These are phyloP conservation scores for Chlamydotis undulata DNA, from an alignment of 2,113 vertebrate species.

Conservation along the genomic window DNA sequence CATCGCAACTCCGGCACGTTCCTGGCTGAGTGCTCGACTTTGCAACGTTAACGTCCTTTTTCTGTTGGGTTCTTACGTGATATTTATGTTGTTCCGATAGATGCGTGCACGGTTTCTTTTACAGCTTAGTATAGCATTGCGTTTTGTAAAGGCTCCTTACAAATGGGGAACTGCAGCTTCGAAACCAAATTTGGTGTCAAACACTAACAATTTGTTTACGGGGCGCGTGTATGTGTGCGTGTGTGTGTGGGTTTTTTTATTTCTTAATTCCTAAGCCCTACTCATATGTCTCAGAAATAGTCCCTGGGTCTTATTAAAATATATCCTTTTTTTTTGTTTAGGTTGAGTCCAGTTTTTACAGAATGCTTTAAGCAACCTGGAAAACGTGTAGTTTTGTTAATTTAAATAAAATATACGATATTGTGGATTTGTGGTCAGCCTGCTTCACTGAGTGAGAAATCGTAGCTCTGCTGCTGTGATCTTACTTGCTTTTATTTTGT, in stretches of 20 bases:
- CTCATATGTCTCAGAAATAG: neutral
- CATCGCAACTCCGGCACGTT: rapidly evolving
- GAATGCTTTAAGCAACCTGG: slow-evolving; percentile 39
- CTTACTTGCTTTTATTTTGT: no score
- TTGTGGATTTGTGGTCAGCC: neutral
- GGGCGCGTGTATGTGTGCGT: neutral
- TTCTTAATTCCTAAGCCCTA: slow-evolving; percentile 55
- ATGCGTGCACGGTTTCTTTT: slow-evolving; percentile 3
- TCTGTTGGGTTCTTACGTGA: neutral
- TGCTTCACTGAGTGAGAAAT: neutral
- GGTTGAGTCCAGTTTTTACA: slow-evolving; percentile 40
- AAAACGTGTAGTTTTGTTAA: slow-evolving; percentile 51
- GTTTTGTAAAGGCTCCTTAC: slow-evolving; percentile 46
- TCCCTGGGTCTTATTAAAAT: slow-evolving; percentile 27
- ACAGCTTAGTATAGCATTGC: slow-evolving; percentile 43
- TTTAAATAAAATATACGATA: slow-evolving; percentile 63
- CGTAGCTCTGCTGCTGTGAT: neutral
- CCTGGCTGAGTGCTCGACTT: slow-evolving; percentile 16
- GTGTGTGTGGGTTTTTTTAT: slow-evolving; percentile 62
- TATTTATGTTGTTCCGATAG: slow-evolving; percentile 72
- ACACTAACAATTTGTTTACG: slow-evolving; percentile 68
- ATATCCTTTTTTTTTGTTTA: slow-evolving; percentile 3
- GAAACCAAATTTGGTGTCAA: slow-evolving; percentile 66
- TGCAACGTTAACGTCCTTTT: slow-evolving; percentile 22
- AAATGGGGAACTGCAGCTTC: slow-evolving; percentile 45